Evolutionary conservation across 2,888 invertebrate species (phyloP).

Genomic region (Oscheius myriophilus): DNA sequence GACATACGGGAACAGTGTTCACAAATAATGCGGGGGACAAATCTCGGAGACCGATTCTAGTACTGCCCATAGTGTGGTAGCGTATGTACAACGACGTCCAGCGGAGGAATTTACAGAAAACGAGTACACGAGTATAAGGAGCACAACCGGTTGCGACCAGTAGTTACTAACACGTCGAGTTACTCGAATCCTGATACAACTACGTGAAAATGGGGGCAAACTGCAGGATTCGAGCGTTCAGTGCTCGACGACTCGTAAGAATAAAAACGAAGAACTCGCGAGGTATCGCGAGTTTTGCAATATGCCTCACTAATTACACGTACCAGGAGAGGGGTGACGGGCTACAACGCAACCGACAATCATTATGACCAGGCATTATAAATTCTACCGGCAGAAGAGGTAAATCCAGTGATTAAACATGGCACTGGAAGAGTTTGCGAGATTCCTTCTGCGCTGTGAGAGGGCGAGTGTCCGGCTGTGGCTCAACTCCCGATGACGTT

Average conservation of each 20-base stretch:
- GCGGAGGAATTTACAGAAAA: slow-evolving; percentile 17
- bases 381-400: slow-evolving; percentile 18
- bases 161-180: slow-evolving; percentile 21
- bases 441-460: slow-evolving; percentile 36
- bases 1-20: background rate
- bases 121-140: slow-evolving; percentile 6
- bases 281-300: slow-evolving; percentile 1
- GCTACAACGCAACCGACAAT: slow-evolving; percentile 12
- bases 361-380: slow-evolving; percentile 30
- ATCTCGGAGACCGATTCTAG: slow-evolving; percentile 21
- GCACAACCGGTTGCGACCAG: slow-evolving; percentile 20
- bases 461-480: slow-evolving; percentile 52
- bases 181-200: slow-evolving; percentile 18
- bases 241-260: slow-evolving; percentile 28
- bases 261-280: slow-evolving; percentile 5
- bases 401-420: slow-evolving; percentile 15
- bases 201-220: background rate
- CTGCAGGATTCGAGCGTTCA: slow-evolving; percentile 18
- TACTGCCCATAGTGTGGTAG: slow-evolving; percentile 16
- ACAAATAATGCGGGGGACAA: slow-evolving; percentile 24
- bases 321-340: slow-evolving; percentile 15
- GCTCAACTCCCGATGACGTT: slow-evolving; percentile 52
- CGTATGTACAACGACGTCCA: slow-evolving; percentile 25
- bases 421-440: slow-evolving; percentile 29
- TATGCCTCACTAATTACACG: slow-evolving; percentile 13